Conservation (phyloP, 2,797 vertebrate genomes). For the Threskiornis aethiopicus region DNA sequence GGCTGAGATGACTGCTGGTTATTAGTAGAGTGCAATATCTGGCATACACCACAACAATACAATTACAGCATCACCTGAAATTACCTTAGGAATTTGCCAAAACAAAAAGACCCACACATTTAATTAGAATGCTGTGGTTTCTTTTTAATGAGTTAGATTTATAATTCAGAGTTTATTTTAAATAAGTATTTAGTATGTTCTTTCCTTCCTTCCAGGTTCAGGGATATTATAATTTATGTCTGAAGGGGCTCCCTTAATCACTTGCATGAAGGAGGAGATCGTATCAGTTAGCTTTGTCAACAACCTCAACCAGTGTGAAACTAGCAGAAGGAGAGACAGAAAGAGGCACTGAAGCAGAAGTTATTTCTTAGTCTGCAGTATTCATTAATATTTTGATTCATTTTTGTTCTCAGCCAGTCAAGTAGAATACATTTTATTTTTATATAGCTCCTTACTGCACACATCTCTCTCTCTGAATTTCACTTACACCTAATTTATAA, state of each 20-base stretch:
- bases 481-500: conserved; percentile 22
- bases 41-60: neutral
- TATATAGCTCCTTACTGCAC: neutral
- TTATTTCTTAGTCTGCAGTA: conserved; percentile 27
- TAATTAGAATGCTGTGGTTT: neutral
- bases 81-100: neutral
- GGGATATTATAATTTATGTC: neutral
- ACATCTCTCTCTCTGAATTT: neutral
- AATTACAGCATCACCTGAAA: neutral
- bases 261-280: neutral
- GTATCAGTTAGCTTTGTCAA: neutral
- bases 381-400: conserved; percentile 35
- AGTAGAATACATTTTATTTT: conserved; percentile 38
- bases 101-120: neutral
- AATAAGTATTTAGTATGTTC: neutral
- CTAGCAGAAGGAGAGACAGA: neutral
- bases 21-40: neutral
- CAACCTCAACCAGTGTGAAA: neutral
- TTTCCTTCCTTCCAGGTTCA: neutral
- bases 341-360: conserved; percentile 14
- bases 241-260: neutral
- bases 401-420: neutral
- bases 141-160: neutral
- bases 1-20: neutral
- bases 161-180: neutral